These are phyloP conservation scores for Blennius ocellaris DNA, from an alignment of 2,113 vertebrate species.

Conservation along the genomic window DNA sequence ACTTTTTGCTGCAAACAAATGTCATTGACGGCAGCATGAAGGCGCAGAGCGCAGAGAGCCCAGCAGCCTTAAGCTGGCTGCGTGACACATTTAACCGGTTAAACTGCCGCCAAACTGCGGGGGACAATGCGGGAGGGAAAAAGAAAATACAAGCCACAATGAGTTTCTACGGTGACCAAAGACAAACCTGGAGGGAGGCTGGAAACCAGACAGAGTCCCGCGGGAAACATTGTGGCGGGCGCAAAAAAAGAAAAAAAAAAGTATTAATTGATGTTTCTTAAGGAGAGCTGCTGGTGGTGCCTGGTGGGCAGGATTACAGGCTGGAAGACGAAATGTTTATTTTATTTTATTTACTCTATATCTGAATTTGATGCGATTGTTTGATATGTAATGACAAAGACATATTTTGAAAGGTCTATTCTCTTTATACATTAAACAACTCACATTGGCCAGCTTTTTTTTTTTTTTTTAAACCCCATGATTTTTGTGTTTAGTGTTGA, in stretches of 20 bases:
- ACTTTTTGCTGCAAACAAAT: slow-evolving; percentile 45
- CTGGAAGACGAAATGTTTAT: too few species aligned
- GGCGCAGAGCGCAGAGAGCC: not conserved
- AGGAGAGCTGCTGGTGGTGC: not conserved
- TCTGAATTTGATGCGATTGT: too few species aligned
- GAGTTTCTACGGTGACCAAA: slow-evolving; percentile 71
- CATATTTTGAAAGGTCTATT: too few species aligned
- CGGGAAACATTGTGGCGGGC: slow-evolving; percentile 37
- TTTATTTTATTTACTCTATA: too few species aligned
- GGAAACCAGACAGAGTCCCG: slow-evolving; percentile 24
- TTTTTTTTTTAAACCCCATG: too few species aligned
- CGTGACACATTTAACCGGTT: slow-evolving; percentile 69
- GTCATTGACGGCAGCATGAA: slow-evolving; percentile 30
- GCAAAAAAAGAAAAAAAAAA: not conserved
- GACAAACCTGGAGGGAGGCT: slow-evolving; percentile 44
- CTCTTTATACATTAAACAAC: too few species aligned
- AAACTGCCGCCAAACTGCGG: slow-evolving; percentile 70
- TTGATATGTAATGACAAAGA: too few species aligned
- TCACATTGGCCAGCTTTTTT: too few species aligned
- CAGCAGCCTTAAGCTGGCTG: slow-evolving; percentile 40
- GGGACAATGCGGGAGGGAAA: slow-evolving; percentile 47
- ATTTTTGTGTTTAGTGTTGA: too few species aligned
- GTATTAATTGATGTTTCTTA: not conserved
- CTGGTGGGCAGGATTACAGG: too few species aligned
- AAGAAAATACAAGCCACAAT: slow-evolving; percentile 52